Evolutionary conservation across 1,140 invertebrate species (phyloP), one percentile per base, ranked within the genome.

Genomic region (Megalonaias nervosa): DNA sequence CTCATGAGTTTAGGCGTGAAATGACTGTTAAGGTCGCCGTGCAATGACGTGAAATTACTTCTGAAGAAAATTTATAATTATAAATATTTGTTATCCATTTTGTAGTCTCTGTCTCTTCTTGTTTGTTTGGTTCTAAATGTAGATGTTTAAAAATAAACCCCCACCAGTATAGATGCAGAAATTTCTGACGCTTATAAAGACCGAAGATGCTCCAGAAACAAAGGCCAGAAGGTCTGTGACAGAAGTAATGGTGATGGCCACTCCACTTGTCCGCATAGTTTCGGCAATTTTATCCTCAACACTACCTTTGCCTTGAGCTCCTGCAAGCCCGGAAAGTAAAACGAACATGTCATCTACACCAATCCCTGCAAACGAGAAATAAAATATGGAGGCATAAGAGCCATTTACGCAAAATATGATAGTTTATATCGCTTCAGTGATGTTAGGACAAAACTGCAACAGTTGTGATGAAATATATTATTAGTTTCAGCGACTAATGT

Each of bases 311-410:
- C 94, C 56, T 57, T 76, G 75, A 6, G 71, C 71, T 13, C 60
- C 67, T 11, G 71, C 68, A 58, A 74, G 67, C 17, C 71, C 96
- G 0, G 97, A 96, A 80, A 99, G 89, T 94, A 99, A 96, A 11
- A 98, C 96, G 88, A 98, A 98, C 19, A 97, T 98, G 89, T 98
- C 97, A 86, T 98, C 97, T 72, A 98, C 97, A 57, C 97, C 97
- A 82, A 98, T 97, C 83, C 96, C 97, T 97, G 87, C 55, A 77
- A 19, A 48, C 9, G 31, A 31, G 14, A 65, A 23, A 9, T 23
- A 23, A 62, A 62, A 62, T n/a, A 19, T 62, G 60, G 19, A 2
- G 9, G 21, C 19, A n/a, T 62, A n/a, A 62, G 4, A 19, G 2
- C 19, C 60, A 13, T 62, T 62, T 4, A 23, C 6, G 3, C 60